Evolutionary conservation across 2,888 invertebrate species (phyloP), one percentile per base, ranked within the genome.

Genomic region (Pseudococcus viburni): DNA sequence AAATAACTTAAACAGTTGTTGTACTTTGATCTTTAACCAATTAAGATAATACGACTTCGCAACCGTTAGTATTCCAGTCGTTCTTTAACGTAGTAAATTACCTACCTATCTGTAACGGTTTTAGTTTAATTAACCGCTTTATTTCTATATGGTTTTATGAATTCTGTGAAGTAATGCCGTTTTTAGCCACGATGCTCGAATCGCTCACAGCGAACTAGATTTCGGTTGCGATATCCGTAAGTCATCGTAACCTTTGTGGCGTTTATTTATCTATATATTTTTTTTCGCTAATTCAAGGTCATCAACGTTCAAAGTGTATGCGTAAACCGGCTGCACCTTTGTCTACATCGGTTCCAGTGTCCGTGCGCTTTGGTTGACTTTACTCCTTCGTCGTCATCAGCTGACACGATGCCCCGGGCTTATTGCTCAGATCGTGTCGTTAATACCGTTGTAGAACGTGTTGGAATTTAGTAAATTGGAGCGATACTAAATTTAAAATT

Each of bases 11-110:
- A 86, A 73, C 86, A 86, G 68, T 68, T 42, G 64, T 83, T 86
- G 42, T 42, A 39, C 86, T 86, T 86, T 86, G 86, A 86, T 86
- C 86, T 86, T 86, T 15, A 46, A 68, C 86, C 86, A 86, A 86
- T 86, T 86, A 86, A 86, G 86, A 86, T 86, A 77, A 86, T 86
- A 73, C 9, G 73, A 86, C 86, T 86, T 86, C 48, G 73, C 33
- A 48, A 73, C 86, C 17, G 86, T 86, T 86, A 86, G 86, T 86
- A 86, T 86, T 86, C 86, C 48, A 86, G 68, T 86, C 86, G 48
- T 77, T 48, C 73, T 48, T 77, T 68, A 46, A 59, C 59, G 39
- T 39, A 55, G 85, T 85, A 85, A 85, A 85, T 85, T 85, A 84
- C 64, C 46, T 85, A 84, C 19, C 80, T 83, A 83, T 83, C 80